Evolutionary conservation across 2,113 vertebrate species (phyloP).

Genomic region (Sebastes schlegelii): DNA sequence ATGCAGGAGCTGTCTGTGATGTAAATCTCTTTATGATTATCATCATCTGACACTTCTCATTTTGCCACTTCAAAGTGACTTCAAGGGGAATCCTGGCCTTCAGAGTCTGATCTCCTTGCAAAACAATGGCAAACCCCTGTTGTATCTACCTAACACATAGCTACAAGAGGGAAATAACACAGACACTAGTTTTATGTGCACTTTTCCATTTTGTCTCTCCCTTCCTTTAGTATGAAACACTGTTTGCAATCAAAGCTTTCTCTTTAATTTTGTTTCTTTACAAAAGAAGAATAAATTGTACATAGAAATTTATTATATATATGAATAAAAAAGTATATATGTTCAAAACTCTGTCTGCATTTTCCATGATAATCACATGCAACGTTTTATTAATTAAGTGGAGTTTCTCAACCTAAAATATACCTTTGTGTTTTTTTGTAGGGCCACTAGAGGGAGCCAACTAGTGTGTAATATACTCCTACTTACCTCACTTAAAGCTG

Average conservation of each 20-base stretch:
- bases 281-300: conserved; percentile 86
- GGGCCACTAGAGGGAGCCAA: conserved; percentile 55
- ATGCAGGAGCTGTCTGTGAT: conserved; percentile 17
- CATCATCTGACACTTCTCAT: conserved; percentile 35
- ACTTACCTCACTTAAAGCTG: not conserved
- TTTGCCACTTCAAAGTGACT: conserved; percentile 39
- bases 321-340: conserved; percentile 83
- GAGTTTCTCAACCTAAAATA: not conserved
- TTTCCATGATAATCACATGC: not conserved
- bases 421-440: not conserved
- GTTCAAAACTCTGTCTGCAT: conserved; percentile 67
- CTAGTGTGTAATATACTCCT: not conserved
- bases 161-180: conserved; percentile 54
- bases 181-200: conserved; percentile 75
- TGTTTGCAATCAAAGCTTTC: conserved; percentile 84
- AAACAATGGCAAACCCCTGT: conserved; percentile 58
- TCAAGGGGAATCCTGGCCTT: conserved; percentile 54
- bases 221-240: conserved; percentile 83
- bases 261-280: conserved; percentile 82
- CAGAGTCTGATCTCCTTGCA: conserved; percentile 42
- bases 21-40: conserved; percentile 3
- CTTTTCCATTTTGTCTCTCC: conserved; percentile 78
- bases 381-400: not conserved
- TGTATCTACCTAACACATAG: conserved; percentile 38
- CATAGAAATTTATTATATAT: conserved; percentile 85